Evolutionary conservation across 30 jellyfish, hydroid and myxozoan genomes (phyloP).

Genomic region (Aurelia aurita): DNA sequence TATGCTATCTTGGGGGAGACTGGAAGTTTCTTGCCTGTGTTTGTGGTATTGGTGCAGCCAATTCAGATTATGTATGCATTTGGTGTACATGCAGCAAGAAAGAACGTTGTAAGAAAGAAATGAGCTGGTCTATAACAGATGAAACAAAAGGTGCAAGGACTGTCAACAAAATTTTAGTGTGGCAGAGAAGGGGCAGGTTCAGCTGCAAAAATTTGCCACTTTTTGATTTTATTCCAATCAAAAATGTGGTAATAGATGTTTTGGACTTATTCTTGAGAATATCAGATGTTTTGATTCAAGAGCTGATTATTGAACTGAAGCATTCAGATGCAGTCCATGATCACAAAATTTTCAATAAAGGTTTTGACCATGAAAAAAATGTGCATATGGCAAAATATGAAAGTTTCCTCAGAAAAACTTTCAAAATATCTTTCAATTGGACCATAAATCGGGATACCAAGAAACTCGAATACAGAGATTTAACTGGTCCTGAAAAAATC

Average conservation of each 20-base stretch:
- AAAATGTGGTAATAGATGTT: not conserved
- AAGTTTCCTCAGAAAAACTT: not conserved
- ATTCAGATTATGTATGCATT: conserved; percentile 14
- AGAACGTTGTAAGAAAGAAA: no score
- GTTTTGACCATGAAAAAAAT: conserved; percentile 1
- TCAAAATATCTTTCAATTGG: not conserved
- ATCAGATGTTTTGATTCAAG: conserved; percentile 4
- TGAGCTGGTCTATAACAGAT: not conserved
- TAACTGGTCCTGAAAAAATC: conserved; percentile 5
- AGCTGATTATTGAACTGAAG: not conserved
- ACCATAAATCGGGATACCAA: not conserved
- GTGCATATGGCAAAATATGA: not conserved
- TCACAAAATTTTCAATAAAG: not conserved
- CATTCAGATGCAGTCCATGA: not conserved
- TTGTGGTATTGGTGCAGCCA: conserved; percentile 34
- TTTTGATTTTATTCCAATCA: not conserved
- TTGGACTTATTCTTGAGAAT: not conserved
- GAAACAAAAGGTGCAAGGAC: conserved; percentile 4
- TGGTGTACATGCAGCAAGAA: conserved; percentile 19
- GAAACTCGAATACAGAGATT: not conserved
- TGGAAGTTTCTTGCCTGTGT: conserved; percentile 23
- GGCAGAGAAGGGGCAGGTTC: not conserved
- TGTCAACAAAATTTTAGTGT: not conserved
- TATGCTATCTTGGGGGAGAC: conserved; percentile 37
- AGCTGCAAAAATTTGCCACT: not conserved